phyloP scores from a whole-genome alignment of 1,140 invertebrate species.

The Trachymyrmex septentrionalis region DNA sequence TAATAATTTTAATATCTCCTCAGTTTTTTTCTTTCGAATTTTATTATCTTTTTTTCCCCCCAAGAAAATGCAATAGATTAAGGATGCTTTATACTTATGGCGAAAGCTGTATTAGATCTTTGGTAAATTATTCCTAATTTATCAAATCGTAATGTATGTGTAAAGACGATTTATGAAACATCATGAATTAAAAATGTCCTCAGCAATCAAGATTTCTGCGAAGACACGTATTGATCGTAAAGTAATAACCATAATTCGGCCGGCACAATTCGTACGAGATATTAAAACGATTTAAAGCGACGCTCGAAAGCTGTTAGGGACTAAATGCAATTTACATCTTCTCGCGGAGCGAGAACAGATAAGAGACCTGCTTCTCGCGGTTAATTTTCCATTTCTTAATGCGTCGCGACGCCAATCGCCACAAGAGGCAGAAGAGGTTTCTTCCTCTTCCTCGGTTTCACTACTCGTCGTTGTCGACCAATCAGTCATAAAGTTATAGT shows the following conservation, averaged over 20 bases:
- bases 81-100: too few species aligned
- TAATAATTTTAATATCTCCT: too few species aligned
- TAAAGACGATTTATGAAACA: neutral
- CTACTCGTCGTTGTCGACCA: constrained; percentile 19
- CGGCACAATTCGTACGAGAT: constrained; percentile 1
- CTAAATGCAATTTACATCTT: constrained; percentile 32
- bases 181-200: neutral
- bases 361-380: constrained; percentile 14
- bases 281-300: constrained; percentile 48
- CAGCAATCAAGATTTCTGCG: neutral
- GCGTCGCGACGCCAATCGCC: constrained; percentile 42
- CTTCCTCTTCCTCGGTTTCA: constrained; percentile 49
- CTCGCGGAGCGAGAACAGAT: constrained; percentile 10
- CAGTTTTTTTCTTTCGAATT: too few species aligned
- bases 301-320: constrained; percentile 45
- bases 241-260: constrained; percentile 37
- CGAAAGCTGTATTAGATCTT: neutral
- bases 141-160: neutral
- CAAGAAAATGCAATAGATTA: too few species aligned
- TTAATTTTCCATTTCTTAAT: constrained; percentile 58
- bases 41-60: too few species aligned
- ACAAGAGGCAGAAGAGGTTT: constrained; percentile 17
- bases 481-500: constrained; percentile 27
- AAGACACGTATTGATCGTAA: constrained; percentile 13
- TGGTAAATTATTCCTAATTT: neutral